These are phyloP conservation scores for Murina feae DNA, from an alignment of 2,113 vertebrate genomes.

Conservation along the genomic window DNA sequence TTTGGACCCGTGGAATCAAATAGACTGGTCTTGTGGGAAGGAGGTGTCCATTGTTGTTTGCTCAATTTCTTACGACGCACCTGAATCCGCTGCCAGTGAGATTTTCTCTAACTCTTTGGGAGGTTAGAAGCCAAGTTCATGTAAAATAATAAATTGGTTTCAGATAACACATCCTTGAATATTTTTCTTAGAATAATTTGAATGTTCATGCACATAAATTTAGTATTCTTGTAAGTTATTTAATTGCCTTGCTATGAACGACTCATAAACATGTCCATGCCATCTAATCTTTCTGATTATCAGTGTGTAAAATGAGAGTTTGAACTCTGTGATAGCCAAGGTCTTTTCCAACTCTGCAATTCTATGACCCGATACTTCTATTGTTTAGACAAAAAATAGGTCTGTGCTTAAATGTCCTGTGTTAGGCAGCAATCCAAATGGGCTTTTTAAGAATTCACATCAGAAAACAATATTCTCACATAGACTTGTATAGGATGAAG, in stretches of 20 bases:
- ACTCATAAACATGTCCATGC: background rate
- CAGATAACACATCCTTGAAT: background rate
- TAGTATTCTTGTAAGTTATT: conserved; percentile 30
- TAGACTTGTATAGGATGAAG: conserved; percentile 68
- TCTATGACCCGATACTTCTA: conserved; percentile 46
- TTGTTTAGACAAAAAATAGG: conserved; percentile 59
- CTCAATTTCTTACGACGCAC: background rate
- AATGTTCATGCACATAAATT: conserved; percentile 11
- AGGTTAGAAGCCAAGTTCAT: background rate
- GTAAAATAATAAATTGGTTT: conserved; percentile 18
- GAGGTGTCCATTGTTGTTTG: background rate
- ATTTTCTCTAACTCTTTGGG: background rate
- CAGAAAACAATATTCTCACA: conserved; percentile 67
- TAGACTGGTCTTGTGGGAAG: background rate
- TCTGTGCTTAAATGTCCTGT: conserved; percentile 55
- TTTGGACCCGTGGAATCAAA: background rate
- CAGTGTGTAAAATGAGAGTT: background rate
- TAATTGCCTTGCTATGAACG: conserved; percentile 19
- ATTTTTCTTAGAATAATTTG: conserved; percentile 6
- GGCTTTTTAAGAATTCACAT: conserved; percentile 64
- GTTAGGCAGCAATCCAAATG: conserved; percentile 59
- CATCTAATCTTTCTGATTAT: conserved; percentile 34
- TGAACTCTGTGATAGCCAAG: background rate
- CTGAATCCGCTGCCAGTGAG: background rate
- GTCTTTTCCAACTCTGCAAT: conserved; percentile 36